Base-by-base conservation (phyloP, 2,797 vertebrate species). In the Neostethus bicornis region DNA sequence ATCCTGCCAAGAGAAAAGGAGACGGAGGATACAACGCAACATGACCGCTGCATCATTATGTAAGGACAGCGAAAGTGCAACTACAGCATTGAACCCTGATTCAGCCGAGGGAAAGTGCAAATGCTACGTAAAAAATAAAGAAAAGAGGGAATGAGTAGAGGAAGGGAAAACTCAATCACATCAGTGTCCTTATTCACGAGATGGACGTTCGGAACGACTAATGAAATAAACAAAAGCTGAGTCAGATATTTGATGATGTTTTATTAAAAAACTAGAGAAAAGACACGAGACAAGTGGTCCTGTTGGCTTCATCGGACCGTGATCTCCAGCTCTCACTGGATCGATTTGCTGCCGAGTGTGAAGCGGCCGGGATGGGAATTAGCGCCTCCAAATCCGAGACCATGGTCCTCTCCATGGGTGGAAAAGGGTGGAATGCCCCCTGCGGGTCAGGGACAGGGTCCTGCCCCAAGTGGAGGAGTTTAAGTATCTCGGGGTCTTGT, bases 211-310 rank as follows among this genome's bases (percentile, higher is more conserved):
- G 68, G 75, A 68, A 78, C 66, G 60, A 63, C 80, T 88, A 88
- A 90, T 86, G 75, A 80, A 87, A 89, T 85, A 74, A 83, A 73
- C 60, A 71, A 66, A 75, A 63, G 84, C 86, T 87, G 88, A 89
- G 74, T 85, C 86, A 85, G 82, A 65, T 44, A 45, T 81, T 76
- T 61, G 48, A 66, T 60, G 65, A 51, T 0, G 50, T 71, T 78
- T 75, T 47, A 25, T 56, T 42, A n/a, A n/a, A n/a, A n/a, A n/a
- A n/a, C n/a, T n/a, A n/a, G n/a, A n/a, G n/a, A n/a, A n/a, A n/a
- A n/a, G n/a, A n/a, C n/a, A n/a, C n/a, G n/a, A n/a, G n/a, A n/a
- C n/a, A n/a, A n/a, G n/a, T n/a, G n/a, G n/a, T n/a, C n/a, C n/a
- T n/a, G n/a, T n/a, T n/a, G n/a, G n/a, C n/a, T n/a, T n/a, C n/a